A percentile compares a stretch with the other conserved stretches of the same genome.
Conservation (phyloP, 2,113 vertebrate genomes). For the Cyanoliseus patagonus region DNA sequence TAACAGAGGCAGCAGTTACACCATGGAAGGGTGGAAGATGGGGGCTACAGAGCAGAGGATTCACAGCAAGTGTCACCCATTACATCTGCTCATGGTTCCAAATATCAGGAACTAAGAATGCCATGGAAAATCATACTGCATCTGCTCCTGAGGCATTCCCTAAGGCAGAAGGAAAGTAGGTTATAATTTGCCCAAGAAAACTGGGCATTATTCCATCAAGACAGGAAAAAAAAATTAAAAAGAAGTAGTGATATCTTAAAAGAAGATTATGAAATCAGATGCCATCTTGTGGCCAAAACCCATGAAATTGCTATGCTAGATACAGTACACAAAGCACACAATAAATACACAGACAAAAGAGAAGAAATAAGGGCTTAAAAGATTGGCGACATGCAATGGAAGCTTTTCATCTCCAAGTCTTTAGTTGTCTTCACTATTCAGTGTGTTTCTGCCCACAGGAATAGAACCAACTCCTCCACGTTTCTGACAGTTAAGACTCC, state of each 20-base stretch:
- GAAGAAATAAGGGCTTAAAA: neutral
- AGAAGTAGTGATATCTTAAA: neutral
- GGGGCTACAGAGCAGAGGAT: neutral
- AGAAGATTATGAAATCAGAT: constrained; percentile 52
- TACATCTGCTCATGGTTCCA: neutral
- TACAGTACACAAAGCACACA: neutral
- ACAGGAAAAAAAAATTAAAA: neutral
- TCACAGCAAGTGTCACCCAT: neutral
- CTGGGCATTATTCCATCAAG: neutral
- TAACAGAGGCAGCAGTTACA: neutral
- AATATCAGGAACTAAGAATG: neutral
- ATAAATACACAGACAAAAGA: neutral
- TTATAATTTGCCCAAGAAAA: constrained; percentile 42
- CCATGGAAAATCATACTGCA: neutral
- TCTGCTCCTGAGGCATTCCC: constrained; percentile 5
- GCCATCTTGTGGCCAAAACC: constrained; percentile 68
- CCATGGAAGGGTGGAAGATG: neutral
- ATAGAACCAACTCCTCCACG: neutral
- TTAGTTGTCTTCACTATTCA: neutral
- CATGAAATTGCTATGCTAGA: neutral
- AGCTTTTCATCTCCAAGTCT: neutral
- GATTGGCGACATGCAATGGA: neutral
- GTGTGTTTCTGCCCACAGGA: neutral
- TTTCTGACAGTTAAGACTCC: neutral
- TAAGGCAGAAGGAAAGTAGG: constrained; percentile 22